phyloP scores from a whole-genome alignment of 2,797 vertebrate genomes.

The Rhyacichthys aspro region DNA sequence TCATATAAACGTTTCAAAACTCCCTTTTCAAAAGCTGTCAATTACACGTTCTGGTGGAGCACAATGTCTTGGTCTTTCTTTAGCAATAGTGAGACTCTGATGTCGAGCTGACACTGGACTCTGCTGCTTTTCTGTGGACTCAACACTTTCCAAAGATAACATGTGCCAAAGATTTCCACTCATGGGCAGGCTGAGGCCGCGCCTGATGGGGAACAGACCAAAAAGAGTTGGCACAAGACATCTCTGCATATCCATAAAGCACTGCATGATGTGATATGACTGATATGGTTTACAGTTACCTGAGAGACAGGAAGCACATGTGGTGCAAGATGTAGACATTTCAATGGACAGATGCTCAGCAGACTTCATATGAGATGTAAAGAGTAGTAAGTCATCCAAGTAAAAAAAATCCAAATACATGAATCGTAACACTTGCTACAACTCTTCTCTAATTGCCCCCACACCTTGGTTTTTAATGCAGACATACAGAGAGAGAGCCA shows the following conservation, averaged over 20 bases:
- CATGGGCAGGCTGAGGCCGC: constrained; percentile 72
- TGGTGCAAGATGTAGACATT: neutral
- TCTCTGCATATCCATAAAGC: constrained; percentile 53
- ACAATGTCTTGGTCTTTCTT: constrained; percentile 59
- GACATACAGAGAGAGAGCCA: constrained; percentile 77
- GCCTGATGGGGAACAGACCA: constrained; percentile 74
- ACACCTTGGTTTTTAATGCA: constrained; percentile 60
- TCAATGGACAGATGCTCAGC: neutral
- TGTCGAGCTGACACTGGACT: constrained; percentile 80
- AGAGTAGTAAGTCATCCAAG: no score
- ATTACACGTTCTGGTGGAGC: constrained; percentile 31
- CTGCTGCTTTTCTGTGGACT: constrained; percentile 84
- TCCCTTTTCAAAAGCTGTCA: constrained; percentile 18
- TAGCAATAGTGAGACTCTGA: constrained; percentile 55
- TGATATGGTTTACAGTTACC: constrained; percentile 53
- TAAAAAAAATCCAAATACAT: constrained; percentile 16
- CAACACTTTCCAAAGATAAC: constrained; percentile 91
- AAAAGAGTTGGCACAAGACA: constrained; percentile 68
- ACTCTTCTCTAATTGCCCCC: no score
- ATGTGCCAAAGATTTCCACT: constrained; percentile 80
- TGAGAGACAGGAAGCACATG: constrained; percentile 40
- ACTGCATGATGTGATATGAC: constrained; percentile 47
- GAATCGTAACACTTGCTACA: no score
- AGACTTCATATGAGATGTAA: no score
- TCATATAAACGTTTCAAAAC: neutral